Percentiles rank a stretch among this genome's conserved stretches.
These are phyloP conservation scores for Zophobas morio DNA, from an alignment of 1,140 invertebrate genomes.

Conservation along the genomic window DNA sequence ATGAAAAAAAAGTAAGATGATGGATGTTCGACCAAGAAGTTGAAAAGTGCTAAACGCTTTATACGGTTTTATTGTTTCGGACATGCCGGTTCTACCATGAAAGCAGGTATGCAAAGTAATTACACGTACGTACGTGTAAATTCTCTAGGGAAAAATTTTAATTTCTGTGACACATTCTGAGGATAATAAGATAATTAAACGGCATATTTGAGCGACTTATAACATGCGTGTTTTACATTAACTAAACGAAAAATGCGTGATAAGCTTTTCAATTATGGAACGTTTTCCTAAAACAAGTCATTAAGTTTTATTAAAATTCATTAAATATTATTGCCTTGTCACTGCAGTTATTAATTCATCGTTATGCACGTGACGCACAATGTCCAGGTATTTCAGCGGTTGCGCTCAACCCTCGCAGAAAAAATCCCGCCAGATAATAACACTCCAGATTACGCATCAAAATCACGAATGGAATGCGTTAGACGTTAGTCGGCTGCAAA, in stretches of 20 bases:
- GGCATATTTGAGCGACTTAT: constrained; percentile 32
- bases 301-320: constrained; percentile 28
- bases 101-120: constrained; percentile 35
- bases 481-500: no score
- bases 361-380: no score
- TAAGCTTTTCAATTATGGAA: constrained; percentile 36
- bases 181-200: constrained; percentile 41
- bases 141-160: constrained; percentile 38
- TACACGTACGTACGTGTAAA: constrained; percentile 35
- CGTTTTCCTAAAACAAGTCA: constrained; percentile 41
- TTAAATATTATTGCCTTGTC: constrained; percentile 27
- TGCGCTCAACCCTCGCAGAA: no score
- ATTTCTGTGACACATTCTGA: constrained; percentile 38
- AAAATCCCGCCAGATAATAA: no score
- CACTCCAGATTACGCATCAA: no score
- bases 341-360: constrained; percentile 19
- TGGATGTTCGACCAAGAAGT: no score
- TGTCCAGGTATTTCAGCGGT: no score
- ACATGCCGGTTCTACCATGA: no score
- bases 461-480: no score
- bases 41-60: no score
- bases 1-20: no score
- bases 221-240: constrained; percentile 31
- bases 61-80: no score
- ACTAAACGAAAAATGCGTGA: constrained; percentile 17